These are phyloP conservation scores for Malurus melanocephalus DNA, from an alignment of 2,113 vertebrate genomes.

Conservation along the genomic window DNA sequence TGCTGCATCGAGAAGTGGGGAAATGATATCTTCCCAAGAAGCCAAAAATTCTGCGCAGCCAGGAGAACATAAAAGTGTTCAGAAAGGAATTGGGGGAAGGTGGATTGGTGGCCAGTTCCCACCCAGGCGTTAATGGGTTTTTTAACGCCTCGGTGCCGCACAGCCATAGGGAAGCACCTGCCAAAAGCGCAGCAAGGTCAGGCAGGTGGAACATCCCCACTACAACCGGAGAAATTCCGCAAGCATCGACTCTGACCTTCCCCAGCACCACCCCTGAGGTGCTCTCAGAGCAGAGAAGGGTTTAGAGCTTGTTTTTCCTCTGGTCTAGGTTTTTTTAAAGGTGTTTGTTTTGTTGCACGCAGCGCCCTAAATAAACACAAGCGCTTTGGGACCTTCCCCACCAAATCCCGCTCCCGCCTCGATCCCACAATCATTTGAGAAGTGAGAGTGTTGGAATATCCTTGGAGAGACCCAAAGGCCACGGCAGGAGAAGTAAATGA, in stretches of 20 bases:
- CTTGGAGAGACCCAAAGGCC: background rate
- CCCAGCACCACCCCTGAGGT: background rate
- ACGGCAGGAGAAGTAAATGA: background rate
- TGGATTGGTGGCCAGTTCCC: constrained; percentile 1
- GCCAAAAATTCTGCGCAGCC: constrained; percentile 29
- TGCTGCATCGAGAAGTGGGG: background rate
- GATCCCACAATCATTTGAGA: background rate
- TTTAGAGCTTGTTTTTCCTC: background rate
- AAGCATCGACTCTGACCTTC: constrained; percentile 47
- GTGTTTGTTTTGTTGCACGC: background rate
- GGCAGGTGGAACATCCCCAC: constrained; percentile 26
- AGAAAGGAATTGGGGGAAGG: background rate
- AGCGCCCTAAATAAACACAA: background rate
- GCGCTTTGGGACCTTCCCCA: background rate
- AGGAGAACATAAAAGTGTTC: background rate
- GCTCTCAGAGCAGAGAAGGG: fast-evolving
- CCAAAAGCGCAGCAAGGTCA: constrained; percentile 68
- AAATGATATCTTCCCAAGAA: constrained; percentile 26
- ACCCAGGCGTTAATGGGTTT: constrained; percentile 43
- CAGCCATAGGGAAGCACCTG: constrained; percentile 34
- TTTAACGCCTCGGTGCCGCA: constrained; percentile 40
- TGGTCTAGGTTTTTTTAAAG: no score
- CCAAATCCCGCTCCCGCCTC: background rate
- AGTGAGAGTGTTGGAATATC: background rate
- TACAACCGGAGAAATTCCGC: constrained; percentile 29